A percentile compares a stretch with the other conserved stretches of the same genome.
Conservation (phyloP, 1,140 invertebrate species). For the Drosophila nigromelanica region DNA sequence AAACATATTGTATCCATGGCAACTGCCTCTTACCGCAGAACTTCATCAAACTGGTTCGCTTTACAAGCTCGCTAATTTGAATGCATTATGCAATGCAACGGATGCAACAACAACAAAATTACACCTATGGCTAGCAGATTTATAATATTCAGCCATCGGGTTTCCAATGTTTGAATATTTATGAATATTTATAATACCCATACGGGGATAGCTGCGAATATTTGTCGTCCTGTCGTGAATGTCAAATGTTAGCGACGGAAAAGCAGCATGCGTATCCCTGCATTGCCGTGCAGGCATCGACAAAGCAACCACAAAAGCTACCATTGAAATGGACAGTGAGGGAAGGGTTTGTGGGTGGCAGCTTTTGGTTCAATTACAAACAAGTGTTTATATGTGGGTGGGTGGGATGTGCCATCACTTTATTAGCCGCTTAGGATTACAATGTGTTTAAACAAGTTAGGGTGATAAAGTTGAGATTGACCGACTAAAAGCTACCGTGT, state of each 20-base stretch:
- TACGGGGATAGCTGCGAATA: background rate
- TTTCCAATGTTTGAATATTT: background rate
- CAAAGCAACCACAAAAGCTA: background rate
- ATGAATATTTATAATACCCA: background rate
- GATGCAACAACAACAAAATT: constrained; percentile 2
- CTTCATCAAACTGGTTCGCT: background rate
- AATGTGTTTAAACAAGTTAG: background rate
- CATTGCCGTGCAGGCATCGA: background rate
- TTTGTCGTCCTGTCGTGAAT: background rate
- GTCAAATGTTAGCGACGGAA: background rate
- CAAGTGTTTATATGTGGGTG: background rate
- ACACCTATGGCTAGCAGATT: background rate
- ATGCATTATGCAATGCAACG: background rate
- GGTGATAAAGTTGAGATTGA: background rate
- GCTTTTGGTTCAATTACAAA: background rate
- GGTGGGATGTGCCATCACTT: background rate
- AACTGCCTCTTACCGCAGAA: background rate
- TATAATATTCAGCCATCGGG: background rate
- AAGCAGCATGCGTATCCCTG: background rate
- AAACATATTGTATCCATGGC: background rate
- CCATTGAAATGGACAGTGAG: background rate
- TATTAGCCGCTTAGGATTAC: constrained; percentile 7
- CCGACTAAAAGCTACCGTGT: background rate
- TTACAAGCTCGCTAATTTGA: background rate
- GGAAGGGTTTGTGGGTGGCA: background rate